Percentiles rank a stretch among this genome's conserved stretches.
phyloP scores from a whole-genome alignment of 2,888 invertebrate species.

The Synergus itoensis region DNA sequence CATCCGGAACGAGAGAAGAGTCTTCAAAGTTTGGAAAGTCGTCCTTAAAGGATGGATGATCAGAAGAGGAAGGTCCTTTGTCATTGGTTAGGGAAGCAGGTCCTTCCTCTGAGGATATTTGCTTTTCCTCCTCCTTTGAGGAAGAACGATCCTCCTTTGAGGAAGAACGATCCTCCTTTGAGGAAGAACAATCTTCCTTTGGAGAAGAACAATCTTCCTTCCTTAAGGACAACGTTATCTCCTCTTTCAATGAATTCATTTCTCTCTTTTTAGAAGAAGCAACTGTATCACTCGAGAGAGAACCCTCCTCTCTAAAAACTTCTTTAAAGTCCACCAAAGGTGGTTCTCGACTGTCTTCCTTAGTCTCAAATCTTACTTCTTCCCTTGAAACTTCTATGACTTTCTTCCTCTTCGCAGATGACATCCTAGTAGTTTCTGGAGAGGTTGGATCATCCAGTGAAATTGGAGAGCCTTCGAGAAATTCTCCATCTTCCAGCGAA shows the following conservation, averaged over 20 bases:
- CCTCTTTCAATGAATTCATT: neutral
- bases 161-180: neutral
- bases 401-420: neutral
- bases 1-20: slow-evolving; percentile 40
- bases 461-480: neutral
- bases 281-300: neutral
- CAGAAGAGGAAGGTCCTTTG: neutral
- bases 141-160: neutral
- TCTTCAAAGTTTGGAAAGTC: slow-evolving; percentile 44
- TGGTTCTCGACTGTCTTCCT: neutral
- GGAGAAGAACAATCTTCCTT: neutral
- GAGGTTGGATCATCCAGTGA: neutral
- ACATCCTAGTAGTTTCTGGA: neutral
- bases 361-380: neutral
- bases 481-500: slow-evolving; percentile 29
- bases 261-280: neutral
- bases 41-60: neutral
- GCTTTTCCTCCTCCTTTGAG: neutral
- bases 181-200: neutral
- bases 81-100: neutral
- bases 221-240: neutral
- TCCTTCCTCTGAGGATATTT: neutral
- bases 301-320: neutral
- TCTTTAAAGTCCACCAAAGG: neutral
- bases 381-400: neutral